Evolutionary conservation across 2,797 vertebrate genomes (phyloP), one percentile per base, ranked within the genome.

Genomic region (Fundulus diaphanus): DNA sequence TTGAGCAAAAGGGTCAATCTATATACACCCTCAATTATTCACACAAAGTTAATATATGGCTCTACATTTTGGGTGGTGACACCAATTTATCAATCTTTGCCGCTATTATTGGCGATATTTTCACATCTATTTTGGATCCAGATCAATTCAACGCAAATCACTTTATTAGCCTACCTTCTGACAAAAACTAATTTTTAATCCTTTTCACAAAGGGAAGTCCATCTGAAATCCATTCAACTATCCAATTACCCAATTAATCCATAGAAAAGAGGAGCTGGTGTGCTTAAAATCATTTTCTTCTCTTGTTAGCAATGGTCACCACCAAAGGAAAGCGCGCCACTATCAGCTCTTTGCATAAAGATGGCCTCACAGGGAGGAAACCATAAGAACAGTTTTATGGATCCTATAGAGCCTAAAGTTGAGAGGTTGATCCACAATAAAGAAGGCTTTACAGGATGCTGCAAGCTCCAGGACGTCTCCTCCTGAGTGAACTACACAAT

Each of bases 1-100:
- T 63, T 37, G 70, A 76, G 65, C 72, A 71, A 78, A 76, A 74
- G 80, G 67, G 33, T 24, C 59, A 37, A 8, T 63, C 12, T 35
- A 22, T 2, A 63, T 37, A 59, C 56, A 73, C 75, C 61, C 31
- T 68, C 11, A 63, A 24, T 24, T 22, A 9, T 63, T 63, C 59
- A 63, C 20, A 37, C 5, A 66, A 42, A 66, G 16, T 42, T 6
- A n/a, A 66, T 42, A 1, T 27, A 22, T 24, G 35, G 63, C 27
- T 66, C 63, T 66, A n/a, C 63, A 42, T 40, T 65, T 12, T 65
- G 35, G 35, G 7, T 22, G 15, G 35, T 40, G 61, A 65, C 11
- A 42, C 12, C 24, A 65, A 9, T 65, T 61, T 65, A 35, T 24
- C 9, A 65, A 65, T 40, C 22, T 42, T 42, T 65, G 35, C 18